A percentile compares a stretch with the other conserved stretches of the same genome.
Evolutionary conservation across 1,140 invertebrate species (phyloP).

Genomic region (Acromyrmex echinatior): DNA sequence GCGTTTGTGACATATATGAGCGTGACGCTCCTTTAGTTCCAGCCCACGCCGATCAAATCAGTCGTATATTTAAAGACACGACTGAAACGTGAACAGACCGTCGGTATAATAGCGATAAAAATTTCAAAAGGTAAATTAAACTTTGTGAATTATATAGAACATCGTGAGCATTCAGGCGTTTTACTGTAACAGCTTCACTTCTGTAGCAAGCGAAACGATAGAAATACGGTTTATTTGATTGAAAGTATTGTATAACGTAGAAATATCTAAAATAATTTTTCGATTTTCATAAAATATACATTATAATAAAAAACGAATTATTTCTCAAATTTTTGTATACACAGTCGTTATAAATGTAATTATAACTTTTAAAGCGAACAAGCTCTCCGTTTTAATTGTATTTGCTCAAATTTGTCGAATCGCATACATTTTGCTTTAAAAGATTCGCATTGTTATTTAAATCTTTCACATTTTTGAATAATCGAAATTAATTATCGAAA

Average conservation of each 20-base stretch:
- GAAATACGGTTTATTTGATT: constrained; percentile 15
- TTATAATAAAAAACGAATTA: not conserved
- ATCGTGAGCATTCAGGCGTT: not conserved
- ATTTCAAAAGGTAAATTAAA: constrained; percentile 35
- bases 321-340: not conserved
- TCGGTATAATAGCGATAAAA: not conserved
- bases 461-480: constrained; percentile 13
- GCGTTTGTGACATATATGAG: constrained; percentile 35
- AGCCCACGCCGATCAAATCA: constrained; percentile 42
- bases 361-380: not conserved
- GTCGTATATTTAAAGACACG: constrained; percentile 57
- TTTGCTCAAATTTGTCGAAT: not conserved
- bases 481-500: constrained; percentile 51
- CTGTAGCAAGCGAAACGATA: not conserved
- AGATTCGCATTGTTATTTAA: not conserved
- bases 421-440: constrained; percentile 4
- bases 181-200: not conserved
- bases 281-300: not conserved
- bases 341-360: not conserved
- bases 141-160: not conserved
- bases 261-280: not conserved
- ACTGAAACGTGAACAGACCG: constrained; percentile 13
- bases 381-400: not conserved
- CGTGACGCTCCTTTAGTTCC: constrained; percentile 55
- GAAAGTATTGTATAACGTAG: not conserved